Evolutionary conservation across 2,113 vertebrate species (phyloP).

Genomic region (Myotis brandtii): DNA sequence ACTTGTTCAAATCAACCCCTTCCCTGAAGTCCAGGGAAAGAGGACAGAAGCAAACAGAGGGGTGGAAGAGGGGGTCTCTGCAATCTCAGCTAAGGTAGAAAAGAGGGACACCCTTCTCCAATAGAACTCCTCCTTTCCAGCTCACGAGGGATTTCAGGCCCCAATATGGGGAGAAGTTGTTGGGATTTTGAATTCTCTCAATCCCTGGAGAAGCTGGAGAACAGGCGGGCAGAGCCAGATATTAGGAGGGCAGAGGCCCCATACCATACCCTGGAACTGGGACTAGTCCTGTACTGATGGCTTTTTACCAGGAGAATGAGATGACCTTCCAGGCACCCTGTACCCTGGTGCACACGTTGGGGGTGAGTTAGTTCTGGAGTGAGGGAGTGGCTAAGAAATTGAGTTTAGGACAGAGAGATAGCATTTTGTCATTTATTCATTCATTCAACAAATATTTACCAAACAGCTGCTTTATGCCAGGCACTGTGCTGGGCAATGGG

Average conservation of each 20-base stretch:
- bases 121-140: background rate
- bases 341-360: background rate
- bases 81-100: slow-evolving; percentile 42
- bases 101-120: background rate
- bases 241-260: background rate
- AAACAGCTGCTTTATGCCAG: background rate
- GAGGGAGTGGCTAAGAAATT: background rate
- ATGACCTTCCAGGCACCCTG: background rate
- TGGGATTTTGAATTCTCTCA: background rate
- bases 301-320: background rate
- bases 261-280: background rate
- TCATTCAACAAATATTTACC: slow-evolving; percentile 56
- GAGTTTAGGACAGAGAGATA: background rate
- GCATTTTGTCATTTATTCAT: slow-evolving; percentile 28
- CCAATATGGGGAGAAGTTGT: background rate
- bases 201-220: background rate
- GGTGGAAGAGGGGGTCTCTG: slow-evolving; percentile 21
- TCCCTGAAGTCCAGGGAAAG: slow-evolving; percentile 22
- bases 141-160: background rate
- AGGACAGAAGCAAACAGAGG: slow-evolving; percentile 46
- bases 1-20: slow-evolving; percentile 1
- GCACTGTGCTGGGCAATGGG: background rate
- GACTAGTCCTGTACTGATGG: background rate
- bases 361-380: background rate
- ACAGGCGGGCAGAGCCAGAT: background rate